phyloP scores from a whole-genome alignment of 2,888 invertebrate species.

The Cyclophora albipunctata region DNA sequence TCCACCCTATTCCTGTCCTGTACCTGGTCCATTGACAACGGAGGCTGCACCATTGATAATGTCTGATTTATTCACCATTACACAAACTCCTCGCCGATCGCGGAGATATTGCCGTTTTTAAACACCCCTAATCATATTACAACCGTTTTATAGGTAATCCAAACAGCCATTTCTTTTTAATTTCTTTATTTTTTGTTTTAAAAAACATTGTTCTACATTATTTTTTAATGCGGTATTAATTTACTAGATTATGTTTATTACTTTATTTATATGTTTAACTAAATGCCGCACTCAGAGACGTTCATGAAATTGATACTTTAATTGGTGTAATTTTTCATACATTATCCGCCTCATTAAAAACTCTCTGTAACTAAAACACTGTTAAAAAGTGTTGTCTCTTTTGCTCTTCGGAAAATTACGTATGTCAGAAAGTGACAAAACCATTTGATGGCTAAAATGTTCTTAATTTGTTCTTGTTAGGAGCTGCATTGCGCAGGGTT shows the following conservation, averaged over 20 bases:
- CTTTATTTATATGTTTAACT: too few species aligned
- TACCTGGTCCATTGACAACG: conserved; percentile 58
- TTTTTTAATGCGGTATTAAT: neutral
- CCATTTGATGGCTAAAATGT: too few species aligned
- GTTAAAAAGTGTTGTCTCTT: too few species aligned
- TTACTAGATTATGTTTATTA: neutral
- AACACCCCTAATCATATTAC: conserved; percentile 19
- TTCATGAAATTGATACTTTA: too few species aligned
- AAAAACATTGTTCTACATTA: neutral
- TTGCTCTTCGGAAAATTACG: too few species aligned
- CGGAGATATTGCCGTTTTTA: conserved; percentile 25
- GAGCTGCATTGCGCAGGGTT: too few species aligned
- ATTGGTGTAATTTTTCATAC: too few species aligned
- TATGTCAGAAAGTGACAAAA: too few species aligned
- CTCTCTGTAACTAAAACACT: too few species aligned
- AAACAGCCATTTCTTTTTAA: conserved; percentile 12
- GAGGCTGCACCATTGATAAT: conserved; percentile 57
- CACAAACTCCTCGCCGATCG: conserved; percentile 57
- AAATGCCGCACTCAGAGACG: too few species aligned
- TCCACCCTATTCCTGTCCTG: conserved; percentile 31
- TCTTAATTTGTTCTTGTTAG: too few species aligned
- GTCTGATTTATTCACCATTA: conserved; percentile 70
- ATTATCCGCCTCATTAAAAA: too few species aligned
- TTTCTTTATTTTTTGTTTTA: conserved; percentile 1
- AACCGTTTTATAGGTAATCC: conserved; percentile 5